These are phyloP conservation scores for Onychomys arenicola DNA, from an alignment of 2,797 vertebrate species.

Conservation along the genomic window DNA sequence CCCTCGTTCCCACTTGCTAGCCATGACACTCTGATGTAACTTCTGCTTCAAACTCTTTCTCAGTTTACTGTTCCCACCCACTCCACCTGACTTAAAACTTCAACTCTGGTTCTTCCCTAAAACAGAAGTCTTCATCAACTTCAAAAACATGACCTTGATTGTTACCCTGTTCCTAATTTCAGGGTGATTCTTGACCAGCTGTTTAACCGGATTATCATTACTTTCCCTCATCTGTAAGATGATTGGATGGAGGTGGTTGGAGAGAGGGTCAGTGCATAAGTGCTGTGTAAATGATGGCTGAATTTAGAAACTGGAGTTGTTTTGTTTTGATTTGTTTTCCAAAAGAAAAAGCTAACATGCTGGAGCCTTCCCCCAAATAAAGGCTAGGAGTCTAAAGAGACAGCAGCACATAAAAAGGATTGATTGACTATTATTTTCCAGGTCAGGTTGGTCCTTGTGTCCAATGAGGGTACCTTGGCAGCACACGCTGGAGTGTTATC, in stretches of 20 bases:
- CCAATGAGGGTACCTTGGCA: neutral
- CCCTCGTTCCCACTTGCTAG: neutral
- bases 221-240: constrained; percentile 19
- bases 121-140: neutral
- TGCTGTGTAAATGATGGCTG: neutral
- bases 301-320: neutral
- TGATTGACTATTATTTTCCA: neutral
- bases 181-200: neutral
- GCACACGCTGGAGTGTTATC: constrained; percentile 28
- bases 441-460: constrained; percentile 25
- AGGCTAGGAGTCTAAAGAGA: neutral
- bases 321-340: too few relatives aligned
- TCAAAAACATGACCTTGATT: neutral
- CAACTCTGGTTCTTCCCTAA: neutral
- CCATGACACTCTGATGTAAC: neutral
- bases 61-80: neutral
- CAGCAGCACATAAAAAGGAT: neutral
- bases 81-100: neutral
- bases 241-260: neutral
- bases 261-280: neutral
- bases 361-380: neutral
- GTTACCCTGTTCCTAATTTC: neutral
- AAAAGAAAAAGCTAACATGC: too few relatives aligned
- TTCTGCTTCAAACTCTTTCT: neutral
- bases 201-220: neutral